Percentiles rank a stretch among this genome's conserved stretches.
These are phyloP conservation scores for Choristoneura rosaceana DNA, from an alignment of 2,888 invertebrate species.

Conservation along the genomic window DNA sequence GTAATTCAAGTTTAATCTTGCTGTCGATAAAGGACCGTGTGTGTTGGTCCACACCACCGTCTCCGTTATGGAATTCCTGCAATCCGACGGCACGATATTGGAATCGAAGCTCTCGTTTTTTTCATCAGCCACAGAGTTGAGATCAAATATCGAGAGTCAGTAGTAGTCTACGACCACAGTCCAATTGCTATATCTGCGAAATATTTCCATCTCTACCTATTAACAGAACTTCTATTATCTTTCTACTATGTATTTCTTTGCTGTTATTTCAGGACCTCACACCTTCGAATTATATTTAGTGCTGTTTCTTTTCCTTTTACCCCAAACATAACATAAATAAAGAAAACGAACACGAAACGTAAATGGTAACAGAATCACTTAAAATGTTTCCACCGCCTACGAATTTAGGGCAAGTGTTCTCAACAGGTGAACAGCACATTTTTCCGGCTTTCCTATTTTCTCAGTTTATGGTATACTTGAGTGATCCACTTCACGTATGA, in stretches of 20 bases:
- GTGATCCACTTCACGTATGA: slow-evolving; percentile 43
- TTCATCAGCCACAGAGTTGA: slow-evolving; percentile 46
- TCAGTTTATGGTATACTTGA: slow-evolving; percentile 7
- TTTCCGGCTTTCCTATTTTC: slow-evolving; percentile 20
- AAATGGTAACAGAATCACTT: slow-evolving; percentile 14
- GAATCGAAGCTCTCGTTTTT: slow-evolving; percentile 52
- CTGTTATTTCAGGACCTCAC: not conserved
- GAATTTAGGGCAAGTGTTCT: slow-evolving; percentile 24
- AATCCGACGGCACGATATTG: slow-evolving; percentile 50
- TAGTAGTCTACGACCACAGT: slow-evolving; percentile 15
- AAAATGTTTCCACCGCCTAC: slow-evolving; percentile 19
- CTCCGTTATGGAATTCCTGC: slow-evolving; percentile 46
- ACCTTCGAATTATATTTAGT: slow-evolving; percentile 1
- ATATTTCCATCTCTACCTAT: not conserved
- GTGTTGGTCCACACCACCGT: slow-evolving; percentile 42
- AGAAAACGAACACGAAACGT: slow-evolving; percentile 14
- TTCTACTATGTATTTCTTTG: not conserved
- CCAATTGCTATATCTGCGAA: not conserved
- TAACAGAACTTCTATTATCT: not conserved
- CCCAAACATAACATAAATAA: slow-evolving; percentile 29
- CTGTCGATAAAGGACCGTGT: slow-evolving; percentile 20
- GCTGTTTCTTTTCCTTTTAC: slow-evolving; percentile 2
- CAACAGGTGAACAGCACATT: slow-evolving; percentile 33
- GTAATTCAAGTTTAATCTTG: slow-evolving; percentile 35
- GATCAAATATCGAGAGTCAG: slow-evolving; percentile 48